A percentile compares a stretch with the other conserved stretches of the same genome.
These are phyloP conservation scores for Phylloscopus trochilus DNA, from an alignment of 2,113 vertebrate genomes.

Conservation along the genomic window DNA sequence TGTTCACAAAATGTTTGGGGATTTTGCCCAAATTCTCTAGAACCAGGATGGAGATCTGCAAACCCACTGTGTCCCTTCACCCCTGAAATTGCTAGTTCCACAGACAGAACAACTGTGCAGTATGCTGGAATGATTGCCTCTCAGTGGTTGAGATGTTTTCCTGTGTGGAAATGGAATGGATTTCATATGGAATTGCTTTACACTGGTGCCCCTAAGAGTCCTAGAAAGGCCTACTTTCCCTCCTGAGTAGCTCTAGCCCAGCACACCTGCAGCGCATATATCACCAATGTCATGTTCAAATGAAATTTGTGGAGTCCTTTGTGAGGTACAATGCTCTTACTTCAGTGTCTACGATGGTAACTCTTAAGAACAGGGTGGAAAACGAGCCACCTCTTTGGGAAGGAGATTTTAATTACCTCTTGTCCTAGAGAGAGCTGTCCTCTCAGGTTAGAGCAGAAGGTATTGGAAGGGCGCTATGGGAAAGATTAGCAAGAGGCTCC, in stretches of 20 bases:
- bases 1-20: neutral
- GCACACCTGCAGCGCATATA: neutral
- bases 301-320: neutral
- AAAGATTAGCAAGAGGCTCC: slow-evolving; percentile 3
- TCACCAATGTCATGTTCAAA: neutral
- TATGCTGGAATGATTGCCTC: neutral
- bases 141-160: neutral
- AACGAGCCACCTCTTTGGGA: neutral
- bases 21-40: neutral
- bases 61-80: neutral
- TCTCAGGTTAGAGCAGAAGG: neutral
- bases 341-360: neutral
- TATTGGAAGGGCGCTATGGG: neutral
- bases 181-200: neutral
- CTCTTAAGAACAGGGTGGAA: neutral
- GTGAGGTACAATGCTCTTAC: neutral
- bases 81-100: neutral
- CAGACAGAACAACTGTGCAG: neutral
- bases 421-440: neutral
- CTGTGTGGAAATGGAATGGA: neutral
- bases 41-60: neutral
- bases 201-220: neutral
- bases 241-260: neutral
- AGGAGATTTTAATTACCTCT: slow-evolving; percentile 12
- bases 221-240: neutral